These are phyloP conservation scores for Caradrina clavipalpis DNA, from an alignment of 2,888 invertebrate species.

Conservation along the genomic window DNA sequence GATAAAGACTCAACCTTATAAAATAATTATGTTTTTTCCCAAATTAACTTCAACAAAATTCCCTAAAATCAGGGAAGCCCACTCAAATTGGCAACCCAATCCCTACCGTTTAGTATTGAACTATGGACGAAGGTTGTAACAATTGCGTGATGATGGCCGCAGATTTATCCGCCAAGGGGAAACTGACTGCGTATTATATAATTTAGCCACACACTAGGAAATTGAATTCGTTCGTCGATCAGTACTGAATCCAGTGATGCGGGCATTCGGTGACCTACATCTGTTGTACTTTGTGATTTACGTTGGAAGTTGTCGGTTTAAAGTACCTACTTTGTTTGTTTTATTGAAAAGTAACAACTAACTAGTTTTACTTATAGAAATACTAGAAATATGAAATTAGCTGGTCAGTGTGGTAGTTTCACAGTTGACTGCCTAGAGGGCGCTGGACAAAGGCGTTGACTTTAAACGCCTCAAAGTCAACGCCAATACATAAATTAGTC, in stretches of 20 bases:
- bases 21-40: not conserved
- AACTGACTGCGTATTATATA: conserved; percentile 62
- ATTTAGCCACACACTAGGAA: conserved; percentile 65
- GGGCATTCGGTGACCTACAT: conserved; percentile 53
- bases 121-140: conserved; percentile 71
- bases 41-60: not conserved
- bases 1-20: no score
- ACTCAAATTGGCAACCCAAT: conserved; percentile 49
- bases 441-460: no score
- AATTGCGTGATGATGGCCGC: conserved; percentile 69
- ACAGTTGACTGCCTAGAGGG: no score
- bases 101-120: conserved; percentile 61
- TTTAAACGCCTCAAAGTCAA: no score
- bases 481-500: no score
- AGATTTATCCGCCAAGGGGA: conserved; percentile 68
- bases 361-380: no score
- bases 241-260: conserved; percentile 50
- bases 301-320: conserved; percentile 27
- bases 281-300: conserved; percentile 40
- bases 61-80: conserved; percentile 14
- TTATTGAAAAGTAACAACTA: not conserved
- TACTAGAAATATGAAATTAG: no score
- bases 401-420: no score
- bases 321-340: conserved; percentile 11
- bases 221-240: conserved; percentile 56